phyloP scores from a whole-genome alignment of 2,113 vertebrate species.

The Orcinus orca region DNA sequence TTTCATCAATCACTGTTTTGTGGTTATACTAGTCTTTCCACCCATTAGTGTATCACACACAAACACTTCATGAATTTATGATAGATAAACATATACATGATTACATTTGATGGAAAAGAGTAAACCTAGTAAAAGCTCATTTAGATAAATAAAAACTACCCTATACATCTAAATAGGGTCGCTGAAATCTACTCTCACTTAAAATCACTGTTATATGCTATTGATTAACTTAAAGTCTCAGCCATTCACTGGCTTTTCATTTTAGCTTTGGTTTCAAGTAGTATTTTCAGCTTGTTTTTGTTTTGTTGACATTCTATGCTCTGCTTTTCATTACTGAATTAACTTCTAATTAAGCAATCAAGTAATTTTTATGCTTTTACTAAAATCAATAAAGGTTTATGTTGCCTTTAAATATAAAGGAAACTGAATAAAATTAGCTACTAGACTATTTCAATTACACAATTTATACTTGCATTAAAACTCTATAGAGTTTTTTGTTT shows the following conservation, averaged over 20 bases:
- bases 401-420: slow-evolving; percentile 24
- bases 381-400: slow-evolving; percentile 40
- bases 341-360: background rate
- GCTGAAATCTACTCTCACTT: background rate
- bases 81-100: background rate
- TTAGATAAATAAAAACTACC: slow-evolving; percentile 2
- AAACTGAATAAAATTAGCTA: background rate
- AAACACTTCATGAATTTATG: background rate
- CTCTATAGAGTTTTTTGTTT: background rate
- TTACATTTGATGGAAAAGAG: background rate
- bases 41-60: background rate
- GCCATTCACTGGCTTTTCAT: background rate
- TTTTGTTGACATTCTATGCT: background rate
- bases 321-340: slow-evolving; percentile 18
- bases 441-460: background rate
- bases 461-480: background rate
- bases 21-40: background rate
- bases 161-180: background rate
- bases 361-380: slow-evolving; percentile 27
- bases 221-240: slow-evolving; percentile 20
- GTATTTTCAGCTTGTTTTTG: background rate
- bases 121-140: background rate
- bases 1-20: background rate
- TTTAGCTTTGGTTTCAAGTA: slow-evolving; percentile 26
- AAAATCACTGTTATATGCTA: background rate